Conservation (phyloP, 2,797 vertebrate genomes). For the Denticeps clupeoides region DNA sequence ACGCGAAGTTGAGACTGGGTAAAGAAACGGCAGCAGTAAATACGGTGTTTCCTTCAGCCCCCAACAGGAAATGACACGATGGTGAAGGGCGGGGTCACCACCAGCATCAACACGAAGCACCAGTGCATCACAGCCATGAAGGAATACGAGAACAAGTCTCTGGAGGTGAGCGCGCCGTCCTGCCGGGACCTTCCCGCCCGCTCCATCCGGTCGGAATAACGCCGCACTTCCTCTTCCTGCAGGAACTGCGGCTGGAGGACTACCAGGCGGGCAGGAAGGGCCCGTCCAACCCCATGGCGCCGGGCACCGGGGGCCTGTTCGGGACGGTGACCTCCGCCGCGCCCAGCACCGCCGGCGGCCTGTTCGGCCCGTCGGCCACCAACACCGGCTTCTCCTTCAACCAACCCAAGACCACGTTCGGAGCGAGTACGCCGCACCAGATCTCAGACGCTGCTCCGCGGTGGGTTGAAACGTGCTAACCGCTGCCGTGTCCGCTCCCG, state of each 20-base stretch:
- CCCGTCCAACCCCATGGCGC: slow-evolving; percentile 75
- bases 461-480: no score
- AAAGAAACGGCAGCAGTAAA: no score
- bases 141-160: slow-evolving; percentile 91
- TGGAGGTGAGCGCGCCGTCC: slow-evolving; percentile 69
- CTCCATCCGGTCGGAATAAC: no score
- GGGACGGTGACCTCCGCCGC: slow-evolving; percentile 65
- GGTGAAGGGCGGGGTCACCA: slow-evolving; percentile 90
- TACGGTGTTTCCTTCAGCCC: slow-evolving; percentile 54
- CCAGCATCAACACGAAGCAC: slow-evolving; percentile 94
- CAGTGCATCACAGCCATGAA: slow-evolving; percentile 99
- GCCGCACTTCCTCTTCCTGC: neutral
- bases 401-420: slow-evolving; percentile 78
- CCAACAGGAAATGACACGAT: slow-evolving; percentile 87
- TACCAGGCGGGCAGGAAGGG: slow-evolving; percentile 91
- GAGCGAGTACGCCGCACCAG: slow-evolving; percentile 64
- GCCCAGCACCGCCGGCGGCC: slow-evolving; percentile 69
- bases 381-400: slow-evolving; percentile 81
- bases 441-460: neutral
- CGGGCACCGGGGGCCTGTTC: slow-evolving; percentile 63
- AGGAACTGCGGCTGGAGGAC: slow-evolving; percentile 91
- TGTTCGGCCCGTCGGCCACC: slow-evolving; percentile 75
- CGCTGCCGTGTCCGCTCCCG: neutral
- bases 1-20: no score
- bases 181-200: neutral